These are phyloP conservation scores for Labeo catla DNA, from an alignment of 2,113 vertebrate species.

Conservation along the genomic window DNA sequence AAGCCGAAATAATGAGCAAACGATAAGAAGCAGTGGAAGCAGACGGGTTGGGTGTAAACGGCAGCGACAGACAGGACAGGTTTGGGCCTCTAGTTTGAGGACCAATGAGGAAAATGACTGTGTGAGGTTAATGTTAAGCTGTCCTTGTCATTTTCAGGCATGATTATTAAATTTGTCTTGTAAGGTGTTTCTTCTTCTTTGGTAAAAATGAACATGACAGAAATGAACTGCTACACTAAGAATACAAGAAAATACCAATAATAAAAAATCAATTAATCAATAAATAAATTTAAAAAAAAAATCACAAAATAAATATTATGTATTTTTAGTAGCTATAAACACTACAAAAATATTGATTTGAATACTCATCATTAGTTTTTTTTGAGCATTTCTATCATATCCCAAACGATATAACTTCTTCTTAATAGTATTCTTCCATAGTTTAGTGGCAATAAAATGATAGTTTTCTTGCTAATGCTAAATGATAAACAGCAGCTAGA, in stretches of 20 bases:
- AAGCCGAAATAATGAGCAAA: constrained; percentile 40
- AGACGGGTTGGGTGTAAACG: constrained; percentile 27
- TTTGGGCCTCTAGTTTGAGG: not conserved
- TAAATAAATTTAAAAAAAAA: no score
- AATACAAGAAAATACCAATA: no score
- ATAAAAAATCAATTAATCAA: no score
- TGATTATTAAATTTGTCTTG: not conserved
- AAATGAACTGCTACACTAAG: not conserved
- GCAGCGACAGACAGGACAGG: constrained; percentile 42
- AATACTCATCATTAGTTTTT: no score
- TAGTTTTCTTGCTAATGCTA: no score
- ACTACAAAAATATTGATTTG: no score
- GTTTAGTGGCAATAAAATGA: no score
- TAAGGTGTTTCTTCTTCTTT: not conserved
- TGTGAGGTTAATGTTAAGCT: not conserved
- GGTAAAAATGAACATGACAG: not conserved
- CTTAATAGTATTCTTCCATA: no score
- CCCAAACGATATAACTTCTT: not conserved
- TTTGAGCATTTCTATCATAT: no score
- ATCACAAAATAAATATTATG: not conserved
- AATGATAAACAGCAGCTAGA: not conserved
- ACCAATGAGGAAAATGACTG: not conserved
- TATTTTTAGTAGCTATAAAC: not conserved
- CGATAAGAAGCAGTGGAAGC: constrained; percentile 34
- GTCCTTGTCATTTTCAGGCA: not conserved